A percentile compares a stretch with the other conserved stretches of the same genome.
Conservation (phyloP, 2,888 invertebrate genomes). For the Cheilosia vulpina region DNA sequence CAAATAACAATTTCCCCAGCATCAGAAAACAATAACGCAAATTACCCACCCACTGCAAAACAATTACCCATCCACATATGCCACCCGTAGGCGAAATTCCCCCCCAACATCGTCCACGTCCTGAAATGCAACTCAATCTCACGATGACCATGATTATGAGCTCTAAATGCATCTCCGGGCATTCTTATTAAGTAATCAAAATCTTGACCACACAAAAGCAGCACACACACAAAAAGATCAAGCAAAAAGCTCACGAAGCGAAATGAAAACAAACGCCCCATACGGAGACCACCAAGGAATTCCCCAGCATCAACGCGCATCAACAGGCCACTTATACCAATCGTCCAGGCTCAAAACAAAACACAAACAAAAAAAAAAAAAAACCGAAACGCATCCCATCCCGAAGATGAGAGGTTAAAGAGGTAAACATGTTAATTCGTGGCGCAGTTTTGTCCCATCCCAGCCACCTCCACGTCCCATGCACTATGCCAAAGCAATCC, state of each 20-base stretch:
- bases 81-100: conserved; percentile 49
- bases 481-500: conserved; percentile 12
- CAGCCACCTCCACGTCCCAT: conserved; percentile 54
- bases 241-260: conserved; percentile 7
- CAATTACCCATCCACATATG: conserved; percentile 62
- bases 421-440: conserved; percentile 74
- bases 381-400: conserved; percentile 49
- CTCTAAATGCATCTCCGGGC: conserved; percentile 70
- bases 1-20: not conserved
- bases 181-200: conserved; percentile 75
- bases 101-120: conserved; percentile 42
- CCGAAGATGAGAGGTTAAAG: conserved; percentile 69
- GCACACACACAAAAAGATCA: not conserved
- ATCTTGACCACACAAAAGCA: conserved; percentile 73
- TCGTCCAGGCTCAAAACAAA: conserved; percentile 28
- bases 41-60: conserved; percentile 64
- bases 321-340: conserved; percentile 66
- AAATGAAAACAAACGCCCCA: conserved; percentile 46
- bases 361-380: conserved; percentile 1
- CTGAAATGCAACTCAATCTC: conserved; percentile 60
- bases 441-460: conserved; percentile 72
- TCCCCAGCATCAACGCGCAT: conserved; percentile 46
- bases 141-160: conserved; percentile 63
- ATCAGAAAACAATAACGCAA: conserved; percentile 47
- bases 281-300: conserved; percentile 59